phyloP scores from a whole-genome alignment of 2,113 vertebrate species.

The Todiramphus chloris region DNA sequence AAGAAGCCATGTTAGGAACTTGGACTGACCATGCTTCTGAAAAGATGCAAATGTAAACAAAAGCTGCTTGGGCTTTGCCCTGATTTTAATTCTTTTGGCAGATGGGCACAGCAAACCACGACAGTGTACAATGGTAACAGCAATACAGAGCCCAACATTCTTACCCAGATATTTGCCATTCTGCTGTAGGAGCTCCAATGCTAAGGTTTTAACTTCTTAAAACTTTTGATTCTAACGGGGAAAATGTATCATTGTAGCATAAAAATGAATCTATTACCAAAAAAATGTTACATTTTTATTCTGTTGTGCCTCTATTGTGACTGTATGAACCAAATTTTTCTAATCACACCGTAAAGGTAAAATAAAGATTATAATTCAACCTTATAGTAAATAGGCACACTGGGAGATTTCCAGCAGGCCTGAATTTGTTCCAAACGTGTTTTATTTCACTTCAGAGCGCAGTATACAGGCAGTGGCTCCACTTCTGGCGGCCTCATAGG shows the following conservation, averaged over 20 bases:
- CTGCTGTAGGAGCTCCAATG: neutral
- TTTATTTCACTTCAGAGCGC: constrained; percentile 34
- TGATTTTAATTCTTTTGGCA: neutral
- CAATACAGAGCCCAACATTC: neutral
- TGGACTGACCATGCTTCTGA: neutral
- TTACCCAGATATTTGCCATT: neutral
- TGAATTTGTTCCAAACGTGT: neutral
- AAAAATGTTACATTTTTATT: neutral
- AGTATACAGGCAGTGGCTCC: constrained; percentile 13
- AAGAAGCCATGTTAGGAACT: neutral
- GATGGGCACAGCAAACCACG: neutral
- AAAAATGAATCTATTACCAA: neutral
- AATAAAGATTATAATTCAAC: neutral
- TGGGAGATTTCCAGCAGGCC: neutral
- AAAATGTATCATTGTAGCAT: neutral
- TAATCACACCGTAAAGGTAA: neutral
- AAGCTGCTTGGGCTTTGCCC: neutral
- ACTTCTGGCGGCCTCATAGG: neutral
- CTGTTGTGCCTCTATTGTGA: neutral
- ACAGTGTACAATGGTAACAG: neutral
- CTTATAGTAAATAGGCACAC: neutral
- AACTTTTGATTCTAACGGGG: neutral
- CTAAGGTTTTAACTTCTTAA: neutral
- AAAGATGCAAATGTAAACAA: neutral
- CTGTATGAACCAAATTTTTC: neutral